Percentiles rank a stretch among this genome's conserved stretches.
These are phyloP conservation scores for Oscheius sp. DNA, from an alignment of 2,888 invertebrate genomes.

Conservation along the genomic window DNA sequence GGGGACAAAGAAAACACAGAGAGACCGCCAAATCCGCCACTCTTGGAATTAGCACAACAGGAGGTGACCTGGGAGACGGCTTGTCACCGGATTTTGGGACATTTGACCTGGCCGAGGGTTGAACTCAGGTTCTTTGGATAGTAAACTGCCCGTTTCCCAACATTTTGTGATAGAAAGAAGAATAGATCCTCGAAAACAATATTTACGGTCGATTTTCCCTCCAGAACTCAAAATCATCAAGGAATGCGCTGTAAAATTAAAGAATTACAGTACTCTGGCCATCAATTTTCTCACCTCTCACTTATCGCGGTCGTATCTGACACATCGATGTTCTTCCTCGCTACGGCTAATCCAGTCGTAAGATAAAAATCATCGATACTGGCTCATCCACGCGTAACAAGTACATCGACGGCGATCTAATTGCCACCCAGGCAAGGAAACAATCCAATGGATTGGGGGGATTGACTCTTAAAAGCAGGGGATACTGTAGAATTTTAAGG, in stretches of 20 bases:
- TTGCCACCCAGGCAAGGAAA: neutral
- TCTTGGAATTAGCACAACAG: constrained; percentile 18
- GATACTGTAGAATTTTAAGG: too few species aligned
- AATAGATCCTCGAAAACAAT: too few species aligned
- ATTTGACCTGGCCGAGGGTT: too few species aligned
- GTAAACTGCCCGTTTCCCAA: too few species aligned
- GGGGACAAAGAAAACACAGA: neutral
- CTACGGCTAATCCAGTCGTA: constrained; percentile 3
- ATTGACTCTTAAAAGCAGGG: neutral
- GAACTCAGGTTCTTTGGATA: too few species aligned
- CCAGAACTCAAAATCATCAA: too few species aligned
- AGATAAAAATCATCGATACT: constrained; percentile 29
- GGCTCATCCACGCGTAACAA: constrained; percentile 17
- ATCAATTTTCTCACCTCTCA: constrained; percentile 7
- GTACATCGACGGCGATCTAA: constrained; percentile 15
- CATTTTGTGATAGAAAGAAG: too few species aligned
- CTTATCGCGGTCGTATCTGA: neutral
- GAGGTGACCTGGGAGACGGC: neutral
- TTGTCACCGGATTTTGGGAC: too few species aligned
- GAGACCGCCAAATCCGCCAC: neutral
- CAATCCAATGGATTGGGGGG: neutral
- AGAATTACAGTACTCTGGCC: neutral
- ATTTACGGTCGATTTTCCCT: too few species aligned
- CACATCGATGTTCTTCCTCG: neutral
- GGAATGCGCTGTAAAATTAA: too few species aligned